phyloP scores from a whole-genome alignment of 2,797 vertebrate species.

The Bufotes viridis region DNA sequence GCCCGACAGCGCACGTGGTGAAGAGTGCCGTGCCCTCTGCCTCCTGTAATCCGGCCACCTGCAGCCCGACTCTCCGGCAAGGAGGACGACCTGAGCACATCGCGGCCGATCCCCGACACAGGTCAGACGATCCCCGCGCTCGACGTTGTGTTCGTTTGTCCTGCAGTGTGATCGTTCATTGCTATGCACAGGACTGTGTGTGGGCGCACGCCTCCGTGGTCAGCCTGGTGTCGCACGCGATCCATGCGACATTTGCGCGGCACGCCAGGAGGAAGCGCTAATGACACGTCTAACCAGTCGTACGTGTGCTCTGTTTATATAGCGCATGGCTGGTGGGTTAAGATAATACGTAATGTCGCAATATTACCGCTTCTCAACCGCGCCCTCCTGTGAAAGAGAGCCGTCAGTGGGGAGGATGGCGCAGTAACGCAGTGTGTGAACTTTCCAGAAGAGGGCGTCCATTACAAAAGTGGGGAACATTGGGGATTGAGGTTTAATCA shows the following conservation, averaged over 20 bases:
- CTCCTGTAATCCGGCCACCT: constrained; percentile 21
- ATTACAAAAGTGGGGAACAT: too few relatives aligned
- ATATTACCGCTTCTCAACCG: neutral
- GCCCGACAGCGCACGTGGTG: neutral
- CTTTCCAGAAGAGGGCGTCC: neutral
- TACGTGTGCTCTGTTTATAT: neutral
- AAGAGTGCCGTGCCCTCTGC: neutral
- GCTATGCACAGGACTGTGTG: neutral
- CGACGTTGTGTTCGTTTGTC: neutral
- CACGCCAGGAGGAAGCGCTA: neutral
- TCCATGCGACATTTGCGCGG: neutral
- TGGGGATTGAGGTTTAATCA: too few relatives aligned
- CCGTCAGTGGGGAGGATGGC: neutral
- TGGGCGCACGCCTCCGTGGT: neutral
- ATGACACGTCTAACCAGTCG: neutral
- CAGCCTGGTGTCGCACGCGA: neutral
- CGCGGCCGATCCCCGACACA: neutral
- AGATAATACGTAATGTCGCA: neutral
- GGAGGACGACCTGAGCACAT: neutral
- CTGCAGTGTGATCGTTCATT: neutral
- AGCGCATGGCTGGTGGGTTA: neutral
- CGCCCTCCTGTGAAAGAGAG: neutral
- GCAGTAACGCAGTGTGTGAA: neutral
- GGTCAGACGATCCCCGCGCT: constrained; percentile 23
- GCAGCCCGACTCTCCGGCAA: constrained; percentile 2